Base-by-base conservation (phyloP, 1,140 invertebrate genomes). In the Diprion similis region DNA sequence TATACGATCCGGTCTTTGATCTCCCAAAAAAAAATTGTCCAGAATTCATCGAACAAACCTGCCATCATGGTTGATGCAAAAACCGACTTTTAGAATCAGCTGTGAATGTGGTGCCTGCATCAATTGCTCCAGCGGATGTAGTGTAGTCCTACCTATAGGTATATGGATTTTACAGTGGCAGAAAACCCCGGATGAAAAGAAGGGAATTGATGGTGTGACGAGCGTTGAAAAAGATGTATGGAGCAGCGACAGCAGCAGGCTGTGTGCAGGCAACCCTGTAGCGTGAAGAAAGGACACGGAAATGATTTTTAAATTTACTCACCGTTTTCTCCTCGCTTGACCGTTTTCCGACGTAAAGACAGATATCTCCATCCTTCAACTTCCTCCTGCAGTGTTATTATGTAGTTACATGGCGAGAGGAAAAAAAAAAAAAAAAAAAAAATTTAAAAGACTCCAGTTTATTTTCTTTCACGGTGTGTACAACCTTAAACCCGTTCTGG, bases 131-230 rank as follows among this genome's bases (percentile, higher is more conserved):
- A 3, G 24, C 24, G 11, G 51, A 59, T 13, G 51, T 59, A 13
- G n/a, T 59, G 51, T 37, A 37, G 24, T 37, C 24, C 24, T 37
- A 37, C 24, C 24, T 59, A 17, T 59, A 59, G 7, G n/a, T 59
- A 17, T 59, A 59, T 59, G n/a, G 51, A 59, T 59, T 59, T 59
- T 59, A 59, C 51, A 59, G n/a, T 13, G n/a, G 51, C n/a, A 59
- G 51, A 15, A 59, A 17, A 59, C 6, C 51, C n/a, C 51, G 24
- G 51, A 59, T 59, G 51, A 59, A 59, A 59, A 37, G 24, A 37
- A 17, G 51, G 51, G 51, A 9, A 59, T 59, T 59, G 51, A 59
- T 59, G 51, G 51, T 59, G 51, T 59, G 51, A 59, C 51, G 51
- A 59, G n/a, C 24, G 24, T 13, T 59, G 51, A 59, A 59, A 59